Conservation (phyloP, 2,797 vertebrate species). For the Helarctos malayanus region DNA sequence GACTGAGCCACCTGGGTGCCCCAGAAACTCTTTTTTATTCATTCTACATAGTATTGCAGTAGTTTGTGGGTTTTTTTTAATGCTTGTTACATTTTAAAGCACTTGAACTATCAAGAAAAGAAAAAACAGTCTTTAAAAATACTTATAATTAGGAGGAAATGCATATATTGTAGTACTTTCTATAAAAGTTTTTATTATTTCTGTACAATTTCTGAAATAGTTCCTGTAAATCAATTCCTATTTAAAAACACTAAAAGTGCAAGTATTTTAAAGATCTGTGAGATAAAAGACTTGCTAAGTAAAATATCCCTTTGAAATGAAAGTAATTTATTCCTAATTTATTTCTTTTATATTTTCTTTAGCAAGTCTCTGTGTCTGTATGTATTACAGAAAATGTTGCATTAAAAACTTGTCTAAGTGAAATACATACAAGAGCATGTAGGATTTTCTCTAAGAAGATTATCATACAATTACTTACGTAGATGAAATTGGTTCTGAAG, state of each 20-base stretch:
- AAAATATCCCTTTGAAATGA: conserved; percentile 16
- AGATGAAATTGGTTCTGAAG: neutral
- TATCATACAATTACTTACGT: neutral
- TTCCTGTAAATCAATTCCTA: neutral
- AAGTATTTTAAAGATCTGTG: neutral
- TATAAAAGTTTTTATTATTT: neutral
- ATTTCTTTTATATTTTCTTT: conserved; percentile 20
- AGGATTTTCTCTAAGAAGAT: neutral
- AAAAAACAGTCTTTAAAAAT: neutral
- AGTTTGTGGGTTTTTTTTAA: neutral
- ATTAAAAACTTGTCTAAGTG: neutral
- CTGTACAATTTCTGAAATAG: neutral
- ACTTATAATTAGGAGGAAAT: neutral
- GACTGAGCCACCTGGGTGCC: neutral
- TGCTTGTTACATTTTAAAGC: neutral
- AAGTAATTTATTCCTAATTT: neutral
- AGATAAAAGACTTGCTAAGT: neutral
- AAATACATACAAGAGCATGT: neutral
- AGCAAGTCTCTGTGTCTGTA: neutral
- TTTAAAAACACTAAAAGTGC: neutral
- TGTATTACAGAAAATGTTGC: neutral
- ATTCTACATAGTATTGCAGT: neutral
- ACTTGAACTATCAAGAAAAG: neutral
- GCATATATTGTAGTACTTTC: neutral
- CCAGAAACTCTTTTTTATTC: neutral